Base-by-base conservation (phyloP, 2,888 invertebrate species). In the Spialia ferax region DNA sequence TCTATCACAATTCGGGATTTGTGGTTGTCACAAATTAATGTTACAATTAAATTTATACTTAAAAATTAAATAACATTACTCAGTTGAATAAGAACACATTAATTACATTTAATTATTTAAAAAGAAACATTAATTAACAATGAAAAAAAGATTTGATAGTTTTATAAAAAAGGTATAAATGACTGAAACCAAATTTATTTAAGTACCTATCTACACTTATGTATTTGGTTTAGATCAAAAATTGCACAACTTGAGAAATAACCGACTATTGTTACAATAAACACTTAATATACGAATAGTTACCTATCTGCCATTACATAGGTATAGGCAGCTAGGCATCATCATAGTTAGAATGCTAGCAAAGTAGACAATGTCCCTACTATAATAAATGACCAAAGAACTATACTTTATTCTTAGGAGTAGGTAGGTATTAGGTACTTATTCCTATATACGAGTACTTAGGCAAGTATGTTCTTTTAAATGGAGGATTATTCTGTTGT, bases 41-140 rank as follows among this genome's bases (percentile, higher is more conserved):
- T 32, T 7, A 73, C 65, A 72, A 75, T 77, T 76, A 85, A 83
- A 83, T 81, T 81, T 75, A 83, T 80, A n/a, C 87, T 89, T 89
- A 91, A 81, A n/a, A 91, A 92, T 78, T 89, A 92, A 88, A 85
- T 89, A 92, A 91, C 92, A 86, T 75, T 57, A 50, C 57, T 32
- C 45, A 64, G 50, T 57, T 56, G 32, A 64, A 64, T 57, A 64
- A 64, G 35, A 57, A 57, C 48, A 48, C 26, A 29, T 48, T 48
- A 38, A 38, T 52, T 32, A 62, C 20, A 52, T 38, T n/a, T 29
- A 61, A 26, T 22, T 61, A 61, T 61, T 52, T 38, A 52, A 52
- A 52, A 61, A 35, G 22, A 45, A 45, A 8, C 45, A 45, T 18
- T 18, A 18, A 45, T 45, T 18, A 61, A 61, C 61, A 61, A 52